Base-by-base conservation (phyloP, 2,888 invertebrate genomes). In the Seira musarum region DNA sequence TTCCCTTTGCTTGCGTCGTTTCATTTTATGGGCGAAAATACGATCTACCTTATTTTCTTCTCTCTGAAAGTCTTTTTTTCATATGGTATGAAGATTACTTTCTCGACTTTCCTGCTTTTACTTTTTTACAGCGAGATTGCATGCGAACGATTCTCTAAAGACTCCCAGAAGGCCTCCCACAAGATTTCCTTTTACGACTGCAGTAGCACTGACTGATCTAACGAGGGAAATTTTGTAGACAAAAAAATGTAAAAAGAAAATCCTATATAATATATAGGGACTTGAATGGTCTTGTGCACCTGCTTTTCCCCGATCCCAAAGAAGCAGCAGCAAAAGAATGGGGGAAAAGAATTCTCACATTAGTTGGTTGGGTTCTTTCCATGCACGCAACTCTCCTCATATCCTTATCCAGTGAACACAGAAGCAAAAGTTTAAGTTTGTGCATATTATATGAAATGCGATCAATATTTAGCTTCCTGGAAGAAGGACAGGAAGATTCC, bases 121-220 rank as follows among this genome's bases (percentile, higher is more conserved):
- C 22, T 53, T 70, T 60, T 72, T 79, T 79, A 79, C 40, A 68
- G 72, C 30, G 40, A 79, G 79, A 68, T 79, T 79, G 79, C 79
- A 79, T 79, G 79, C 79, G 68, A 79, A 53, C 79, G 79, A 72
- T 63, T 72, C 72, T 72, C 21, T 10, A n/a, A 67, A 70, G 72
- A 73, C 79, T 79, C 68, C 67, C 79, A 79, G 77, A 79, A 67
- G 79, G 68, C 66, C 79, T 72, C 70, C 79, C 72, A 79, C 72
- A 79, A 79, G 79, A 79, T 79, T 79, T n/a, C n/a, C n/a, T n/a
- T n/a, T 79, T 79, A 79, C 64, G 77, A 71, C 66, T 61, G 61
- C 67, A 72, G 72, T 53, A 24, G n/a, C 21, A 63, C n/a, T 53
- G 24, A 25, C 40, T 57, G 57, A 30, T 66, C 66, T 74, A 40